Percentiles rank a stretch among this genome's conserved stretches.
These are phyloP conservation scores for Nematolebias whitei DNA, from an alignment of 2,113 vertebrate genomes.

Conservation along the genomic window DNA sequence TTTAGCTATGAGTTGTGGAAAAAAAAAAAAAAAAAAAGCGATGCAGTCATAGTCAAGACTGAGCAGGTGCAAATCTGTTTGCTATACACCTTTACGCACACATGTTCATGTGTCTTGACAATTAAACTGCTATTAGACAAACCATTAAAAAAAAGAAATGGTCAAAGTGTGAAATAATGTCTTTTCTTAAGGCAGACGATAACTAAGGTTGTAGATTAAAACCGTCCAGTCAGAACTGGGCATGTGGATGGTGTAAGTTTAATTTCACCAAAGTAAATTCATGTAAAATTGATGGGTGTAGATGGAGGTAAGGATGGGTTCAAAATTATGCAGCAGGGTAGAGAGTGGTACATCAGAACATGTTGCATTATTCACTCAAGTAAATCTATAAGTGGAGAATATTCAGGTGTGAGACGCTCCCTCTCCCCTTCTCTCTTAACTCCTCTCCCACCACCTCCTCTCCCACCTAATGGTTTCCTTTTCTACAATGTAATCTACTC, in stretches of 20 bases:
- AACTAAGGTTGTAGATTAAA: slow-evolving; percentile 29
- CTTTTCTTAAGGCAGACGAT: not conserved
- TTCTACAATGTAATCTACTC: slow-evolving; percentile 48
- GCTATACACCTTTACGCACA: slow-evolving; percentile 14
- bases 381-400: slow-evolving; percentile 68
- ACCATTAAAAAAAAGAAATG: slow-evolving; percentile 11
- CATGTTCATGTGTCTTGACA: slow-evolving; percentile 52
- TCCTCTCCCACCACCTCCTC: not conserved
- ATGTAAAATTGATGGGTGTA: slow-evolving; percentile 70
- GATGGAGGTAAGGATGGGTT: slow-evolving; percentile 27
- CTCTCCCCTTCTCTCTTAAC: not conserved
- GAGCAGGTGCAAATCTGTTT: slow-evolving; percentile 16
- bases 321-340: slow-evolving; percentile 50
- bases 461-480: slow-evolving; percentile 20
- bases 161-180: not conserved
- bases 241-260: slow-evolving; percentile 34
- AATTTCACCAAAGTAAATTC: slow-evolving; percentile 71
- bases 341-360: slow-evolving; percentile 33
- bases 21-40: slow-evolving; percentile 51
- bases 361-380: slow-evolving; percentile 65
- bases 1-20: slow-evolving; percentile 69
- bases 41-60: slow-evolving; percentile 53
- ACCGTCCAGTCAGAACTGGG: slow-evolving; percentile 28
- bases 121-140: slow-evolving; percentile 59
- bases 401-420: slow-evolving; percentile 57